Base-by-base conservation (phyloP, 2,797 vertebrate species). In the Cichlasoma orientale region DNA sequence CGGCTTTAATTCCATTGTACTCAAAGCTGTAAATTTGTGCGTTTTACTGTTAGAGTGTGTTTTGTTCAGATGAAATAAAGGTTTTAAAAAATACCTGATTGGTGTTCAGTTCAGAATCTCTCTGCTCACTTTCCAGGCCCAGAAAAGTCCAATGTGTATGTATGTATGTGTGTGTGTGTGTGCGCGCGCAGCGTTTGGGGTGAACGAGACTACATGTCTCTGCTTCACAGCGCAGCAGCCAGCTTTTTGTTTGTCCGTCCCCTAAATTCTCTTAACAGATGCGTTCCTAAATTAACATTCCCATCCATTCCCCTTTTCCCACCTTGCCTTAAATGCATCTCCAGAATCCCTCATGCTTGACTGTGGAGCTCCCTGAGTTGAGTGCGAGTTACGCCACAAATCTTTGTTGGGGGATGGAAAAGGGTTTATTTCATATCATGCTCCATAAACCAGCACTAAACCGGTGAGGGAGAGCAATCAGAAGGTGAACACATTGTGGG, bases 341-440 rank as follows among this genome's bases (percentile, higher is more conserved):
- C 83, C 63, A 82, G 68, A 84, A 88, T 21, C 72, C 56, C 54
- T 92, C 90, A 86, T 85, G 87, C 91, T 86, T 86, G 88, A 92
- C 86, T n/a, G 7, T 2, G 36, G 70, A 72, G 82, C 82, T 90
- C 84, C 81, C 75, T 0, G 77, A 90, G 85, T 87, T 81, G 77
- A 91, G 85, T 86, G 79, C 81, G 58, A 82, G 90, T 85, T 75
- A 79, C 57, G 74, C 88, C 78, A 88, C 84, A 90, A 76, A 87
- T 90, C 86, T 88, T 91, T 92, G 88, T 89, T 91, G 82, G 72
- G 83, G 79, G 86, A 85, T 82, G 55, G 44, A 79, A 83, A 84
- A 77, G 87, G 89, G 88, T 92, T 95, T 94, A 94, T 92, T 94
- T 94, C 91, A 93, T 94, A 94, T 91, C 92, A 94, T 84, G 93